A percentile compares a stretch with the other conserved stretches of the same genome.
phyloP scores from a whole-genome alignment of 2,888 invertebrate genomes.

The Drosophila testacea region DNA sequence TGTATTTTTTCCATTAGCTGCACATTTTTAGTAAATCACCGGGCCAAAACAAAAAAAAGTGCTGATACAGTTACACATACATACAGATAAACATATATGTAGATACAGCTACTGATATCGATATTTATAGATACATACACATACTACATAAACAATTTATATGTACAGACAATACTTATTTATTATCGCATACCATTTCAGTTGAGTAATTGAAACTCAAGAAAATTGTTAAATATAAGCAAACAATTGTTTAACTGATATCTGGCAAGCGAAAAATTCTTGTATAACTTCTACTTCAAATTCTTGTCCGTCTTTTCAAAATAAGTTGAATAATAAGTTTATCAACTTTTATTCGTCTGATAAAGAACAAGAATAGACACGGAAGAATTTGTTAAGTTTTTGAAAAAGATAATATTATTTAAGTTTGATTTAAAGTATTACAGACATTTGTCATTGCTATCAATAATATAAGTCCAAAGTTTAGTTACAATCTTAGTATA shows the following conservation, averaged over 20 bases:
- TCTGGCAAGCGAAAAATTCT: background rate
- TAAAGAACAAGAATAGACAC: too few species aligned
- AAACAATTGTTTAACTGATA: constrained; percentile 8
- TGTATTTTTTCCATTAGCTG: constrained; percentile 18
- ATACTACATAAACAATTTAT: constrained; percentile 10
- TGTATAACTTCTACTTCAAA: background rate
- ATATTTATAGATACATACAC: constrained; percentile 13
- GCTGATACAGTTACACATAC: constrained; percentile 28
- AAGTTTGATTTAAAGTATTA: too few species aligned
- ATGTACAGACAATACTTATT: background rate
- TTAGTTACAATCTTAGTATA: too few species aligned
- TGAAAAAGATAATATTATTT: too few species aligned
- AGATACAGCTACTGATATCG: constrained; percentile 33
- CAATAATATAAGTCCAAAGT: too few species aligned
- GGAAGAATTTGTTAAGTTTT: too few species aligned
- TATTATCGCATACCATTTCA: constrained; percentile 25
- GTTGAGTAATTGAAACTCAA: constrained; percentile 22
- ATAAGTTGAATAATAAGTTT: too few species aligned
- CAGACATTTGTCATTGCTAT: too few species aligned
- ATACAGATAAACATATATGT: background rate
- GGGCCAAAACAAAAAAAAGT: constrained; percentile 5
- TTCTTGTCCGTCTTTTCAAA: too few species aligned
- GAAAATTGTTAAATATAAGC: constrained; percentile 3
- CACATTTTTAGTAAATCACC: constrained; percentile 24
- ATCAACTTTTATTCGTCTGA: too few species aligned